Evolutionary conservation across 2,888 invertebrate genomes (phyloP).

Genomic region (Machimus atricapillus): DNA sequence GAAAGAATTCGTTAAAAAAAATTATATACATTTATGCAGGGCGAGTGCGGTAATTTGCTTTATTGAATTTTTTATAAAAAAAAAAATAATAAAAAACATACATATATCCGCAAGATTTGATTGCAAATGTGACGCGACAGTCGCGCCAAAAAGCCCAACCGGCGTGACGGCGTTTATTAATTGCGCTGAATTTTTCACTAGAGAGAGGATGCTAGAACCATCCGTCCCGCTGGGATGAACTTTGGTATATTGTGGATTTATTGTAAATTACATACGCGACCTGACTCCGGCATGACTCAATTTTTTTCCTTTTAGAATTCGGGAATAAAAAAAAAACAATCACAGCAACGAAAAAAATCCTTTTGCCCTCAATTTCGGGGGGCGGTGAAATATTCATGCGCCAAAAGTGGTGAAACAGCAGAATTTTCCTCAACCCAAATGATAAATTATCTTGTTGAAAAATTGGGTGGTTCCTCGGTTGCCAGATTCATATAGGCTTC

Average conservation of each 20-base stretch:
- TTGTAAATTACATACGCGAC: constrained; percentile 25
- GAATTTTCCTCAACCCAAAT: not conserved
- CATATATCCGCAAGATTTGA: not conserved
- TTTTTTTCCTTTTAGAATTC: not conserved
- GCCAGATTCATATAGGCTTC: not conserved
- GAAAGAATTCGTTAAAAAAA: not conserved
- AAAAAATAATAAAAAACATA: not conserved
- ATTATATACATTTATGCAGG: not conserved
- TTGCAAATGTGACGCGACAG: not conserved
- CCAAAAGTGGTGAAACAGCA: not conserved
- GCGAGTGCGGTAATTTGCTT: not conserved
- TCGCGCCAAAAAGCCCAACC: not conserved
- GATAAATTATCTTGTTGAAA: not conserved
- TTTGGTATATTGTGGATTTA: not conserved
- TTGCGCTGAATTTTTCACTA: not conserved
- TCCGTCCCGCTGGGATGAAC: not conserved
- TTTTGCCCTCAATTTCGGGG: not conserved
- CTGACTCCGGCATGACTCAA: not conserved
- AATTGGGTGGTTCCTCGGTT: not conserved
- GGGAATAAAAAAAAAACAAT: not conserved
- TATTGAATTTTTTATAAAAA: not conserved
- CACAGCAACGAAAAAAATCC: not conserved
- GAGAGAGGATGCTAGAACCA: not conserved
- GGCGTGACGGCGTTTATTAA: not conserved
- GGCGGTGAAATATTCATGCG: not conserved